These are phyloP conservation scores for Polymixis lichenea DNA, from an alignment of 2,888 invertebrate genomes.

Conservation along the genomic window DNA sequence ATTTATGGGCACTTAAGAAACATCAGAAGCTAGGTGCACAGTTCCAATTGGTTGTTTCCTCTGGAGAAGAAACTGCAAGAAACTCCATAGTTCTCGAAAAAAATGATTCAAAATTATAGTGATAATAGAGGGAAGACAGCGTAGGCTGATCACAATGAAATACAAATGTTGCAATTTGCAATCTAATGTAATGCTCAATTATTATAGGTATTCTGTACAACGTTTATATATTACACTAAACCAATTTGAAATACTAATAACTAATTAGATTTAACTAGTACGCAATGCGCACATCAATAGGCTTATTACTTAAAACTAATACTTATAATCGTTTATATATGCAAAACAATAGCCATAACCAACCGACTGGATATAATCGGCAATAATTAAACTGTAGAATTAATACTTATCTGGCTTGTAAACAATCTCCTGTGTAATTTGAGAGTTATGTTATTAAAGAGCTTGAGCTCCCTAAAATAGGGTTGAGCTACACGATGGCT, in stretches of 20 bases:
- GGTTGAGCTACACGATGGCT: too few species aligned
- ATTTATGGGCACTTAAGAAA: too few species aligned
- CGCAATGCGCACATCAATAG: conserved; percentile 12
- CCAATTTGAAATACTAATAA: not conserved
- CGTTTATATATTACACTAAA: not conserved
- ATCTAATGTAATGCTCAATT: not conserved
- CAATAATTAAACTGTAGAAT: conserved; percentile 49
- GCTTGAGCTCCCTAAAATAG: too few species aligned
- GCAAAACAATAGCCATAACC: conserved; percentile 33
- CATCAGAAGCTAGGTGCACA: too few species aligned
- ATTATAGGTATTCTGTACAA: not conserved
- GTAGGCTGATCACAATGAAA: too few species aligned
- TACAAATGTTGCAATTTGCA: not conserved
- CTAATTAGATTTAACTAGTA: conserved; percentile 8
- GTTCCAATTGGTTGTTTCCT: too few species aligned
- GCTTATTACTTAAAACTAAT: conserved; percentile 2
- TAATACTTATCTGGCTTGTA: conserved; percentile 40
- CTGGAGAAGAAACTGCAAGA: too few species aligned
- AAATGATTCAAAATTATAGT: too few species aligned
- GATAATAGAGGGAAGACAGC: too few species aligned
- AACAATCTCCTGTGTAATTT: conserved; percentile 44
- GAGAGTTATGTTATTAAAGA: conserved; percentile 26
- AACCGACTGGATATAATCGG: conserved; percentile 26
- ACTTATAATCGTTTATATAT: conserved; percentile 37
- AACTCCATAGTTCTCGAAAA: too few species aligned